Percentiles rank a stretch among this genome's conserved stretches.
These are phyloP conservation scores for Chrysogorgia sp. DNA, from an alignment of 92 coral and sea anemone genomes.

Conservation along the genomic window DNA sequence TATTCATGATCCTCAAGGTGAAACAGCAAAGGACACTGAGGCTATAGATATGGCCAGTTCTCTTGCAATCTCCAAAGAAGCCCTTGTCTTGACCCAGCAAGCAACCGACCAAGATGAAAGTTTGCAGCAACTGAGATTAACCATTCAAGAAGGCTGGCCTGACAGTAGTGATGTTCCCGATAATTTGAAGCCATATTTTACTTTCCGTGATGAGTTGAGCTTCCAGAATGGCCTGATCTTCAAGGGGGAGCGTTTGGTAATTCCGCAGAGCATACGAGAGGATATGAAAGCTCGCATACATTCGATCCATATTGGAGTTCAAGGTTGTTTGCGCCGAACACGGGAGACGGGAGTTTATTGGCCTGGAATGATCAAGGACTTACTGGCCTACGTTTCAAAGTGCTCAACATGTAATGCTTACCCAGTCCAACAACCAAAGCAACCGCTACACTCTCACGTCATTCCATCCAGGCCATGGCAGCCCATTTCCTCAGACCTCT, in stretches of 20 bases:
- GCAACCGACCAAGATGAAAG: slow-evolving; percentile 33
- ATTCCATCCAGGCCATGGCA: slow-evolving; percentile 38
- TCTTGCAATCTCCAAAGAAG: slow-evolving; percentile 35
- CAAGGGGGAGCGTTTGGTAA: slow-evolving; percentile 48
- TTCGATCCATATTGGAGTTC: slow-evolving; percentile 45
- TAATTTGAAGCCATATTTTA: slow-evolving; percentile 1
- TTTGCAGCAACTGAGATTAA: slow-evolving; percentile 30
- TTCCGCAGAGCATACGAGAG: slow-evolving; percentile 36
- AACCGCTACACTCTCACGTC: slow-evolving; percentile 35
- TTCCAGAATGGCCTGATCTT: slow-evolving; percentile 42
- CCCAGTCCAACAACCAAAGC: slow-evolving; percentile 43
- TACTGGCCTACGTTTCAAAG: slow-evolving; percentile 40
- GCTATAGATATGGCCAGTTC: slow-evolving; percentile 34
- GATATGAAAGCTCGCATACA: slow-evolving; percentile 42
- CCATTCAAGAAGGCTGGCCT: slow-evolving; percentile 52
- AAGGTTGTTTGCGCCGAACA: slow-evolving; percentile 49
- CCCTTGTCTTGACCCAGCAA: slow-evolving; percentile 37
- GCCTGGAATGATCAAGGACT: slow-evolving; percentile 44
- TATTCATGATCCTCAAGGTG: background rate
- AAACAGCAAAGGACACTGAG: slow-evolving; percentile 47
- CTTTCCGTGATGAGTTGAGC: slow-evolving; percentile 38
- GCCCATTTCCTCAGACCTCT: slow-evolving; percentile 22
- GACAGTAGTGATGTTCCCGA: slow-evolving; percentile 8
- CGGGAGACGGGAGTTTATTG: slow-evolving; percentile 52
- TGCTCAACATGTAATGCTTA: slow-evolving; percentile 49